Evolutionary conservation across 1,140 invertebrate species (phyloP).

Genomic region (Drosophila obscura): DNA sequence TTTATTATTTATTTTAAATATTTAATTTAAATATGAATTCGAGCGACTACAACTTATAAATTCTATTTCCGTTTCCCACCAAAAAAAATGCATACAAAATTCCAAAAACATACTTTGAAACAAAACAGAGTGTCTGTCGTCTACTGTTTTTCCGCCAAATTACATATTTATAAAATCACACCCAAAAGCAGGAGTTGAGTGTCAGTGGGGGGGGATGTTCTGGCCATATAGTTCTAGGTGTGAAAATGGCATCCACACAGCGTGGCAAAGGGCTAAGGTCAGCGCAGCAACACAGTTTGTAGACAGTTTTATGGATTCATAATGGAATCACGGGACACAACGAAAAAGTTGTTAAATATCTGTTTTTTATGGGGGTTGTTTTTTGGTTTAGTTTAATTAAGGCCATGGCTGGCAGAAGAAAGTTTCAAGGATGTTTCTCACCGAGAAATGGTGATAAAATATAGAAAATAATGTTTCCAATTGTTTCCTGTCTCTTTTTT

Average conservation of each 20-base stretch:
- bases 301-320: neutral
- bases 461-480: neutral
- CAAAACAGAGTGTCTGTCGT: too few species aligned
- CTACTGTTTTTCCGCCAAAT: too few species aligned
- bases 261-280: conserved; percentile 24
- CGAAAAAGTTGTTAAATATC: conserved; percentile 17
- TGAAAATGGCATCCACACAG: conserved; percentile 6
- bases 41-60: too few species aligned
- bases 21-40: too few species aligned
- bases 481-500: neutral
- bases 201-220: neutral
- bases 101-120: too few species aligned
- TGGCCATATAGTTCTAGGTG: conserved; percentile 7
- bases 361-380: conserved; percentile 3
- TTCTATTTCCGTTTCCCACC: too few species aligned
- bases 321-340: neutral
- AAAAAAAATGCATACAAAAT: too few species aligned
- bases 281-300: neutral
- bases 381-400: conserved; percentile 6
- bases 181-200: too few species aligned
- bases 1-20: too few species aligned
- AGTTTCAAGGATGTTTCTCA: neutral
- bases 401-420: neutral
- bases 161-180: conserved; percentile 9
- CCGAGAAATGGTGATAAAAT: neutral